Base-by-base conservation (phyloP, 2,888 invertebrate genomes). In the Galeopsomyia nigrocyanea region DNA sequence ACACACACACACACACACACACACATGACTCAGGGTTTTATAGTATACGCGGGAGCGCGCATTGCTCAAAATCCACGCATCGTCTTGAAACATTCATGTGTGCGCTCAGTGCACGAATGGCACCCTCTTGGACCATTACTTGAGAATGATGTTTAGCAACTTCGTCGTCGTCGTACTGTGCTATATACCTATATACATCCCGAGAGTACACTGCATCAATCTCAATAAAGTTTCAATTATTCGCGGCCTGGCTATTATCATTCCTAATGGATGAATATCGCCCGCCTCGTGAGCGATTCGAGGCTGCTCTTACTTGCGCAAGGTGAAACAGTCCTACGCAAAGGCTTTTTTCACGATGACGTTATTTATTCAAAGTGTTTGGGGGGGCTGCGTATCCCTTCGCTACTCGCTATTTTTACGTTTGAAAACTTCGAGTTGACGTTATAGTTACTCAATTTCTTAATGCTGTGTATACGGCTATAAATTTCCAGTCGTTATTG, bases 181-280 rank as follows among this genome's bases (percentile, higher is more conserved):
- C 26, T 26, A 26, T 5, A 1, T 10, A 10, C n/a, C n/a, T n/a
- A n/a, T n/a, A n/a, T 39, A 53, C 58, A n/a, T n/a, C n/a, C n/a
- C n/a, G 17, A 39, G 47, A 39, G 21, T 17, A 19, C 47, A 19
- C 7, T 47, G 19, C 72, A 68, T 68, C 53, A 49, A 39, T 73
- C 73, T 73, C 68, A 68, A 68, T 73, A 60, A 56, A 69, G 17
- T 61, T 69, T 73, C 73, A 73, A 73, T 73, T 73, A 73, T 73
- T 73, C 39, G 60, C 49, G 17, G 19, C 50, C 39, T 5, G 19
- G 39, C 63, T 49, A 70, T 70, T 70, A 70, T 70, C 74, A 56
- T 64, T 53, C 51, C 58, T 65, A 62, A 62, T 62, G 69, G 63
- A 70, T 62, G 57, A 62, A 49, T 31, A 56, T 49, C 17, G 31